These are phyloP conservation scores for Meiosimyza decipiens DNA, from an alignment of 2,888 invertebrate genomes.

Conservation along the genomic window DNA sequence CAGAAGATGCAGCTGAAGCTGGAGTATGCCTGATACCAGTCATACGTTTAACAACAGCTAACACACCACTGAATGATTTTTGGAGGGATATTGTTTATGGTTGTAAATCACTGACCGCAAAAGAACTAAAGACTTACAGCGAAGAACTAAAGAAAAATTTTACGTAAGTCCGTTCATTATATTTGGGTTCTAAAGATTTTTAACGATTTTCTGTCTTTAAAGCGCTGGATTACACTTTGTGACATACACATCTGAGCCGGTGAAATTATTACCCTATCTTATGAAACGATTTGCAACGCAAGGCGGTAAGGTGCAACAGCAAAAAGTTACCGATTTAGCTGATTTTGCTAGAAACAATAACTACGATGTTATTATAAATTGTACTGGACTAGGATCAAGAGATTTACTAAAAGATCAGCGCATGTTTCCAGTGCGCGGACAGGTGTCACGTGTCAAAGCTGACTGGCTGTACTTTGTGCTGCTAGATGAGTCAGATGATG, in stretches of 20 bases:
- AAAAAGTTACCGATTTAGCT: slow-evolving; percentile 70
- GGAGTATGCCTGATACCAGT: slow-evolving; percentile 69
- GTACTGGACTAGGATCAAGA: slow-evolving; percentile 76
- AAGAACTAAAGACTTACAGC: slow-evolving; percentile 62
- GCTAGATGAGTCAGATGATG: slow-evolving; percentile 72
- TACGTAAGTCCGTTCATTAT: slow-evolving; percentile 55
- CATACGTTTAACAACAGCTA: slow-evolving; percentile 62
- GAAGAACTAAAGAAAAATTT: slow-evolving; percentile 60
- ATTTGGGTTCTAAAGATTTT: background rate
- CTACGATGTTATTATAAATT: slow-evolving; percentile 82
- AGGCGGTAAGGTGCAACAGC: slow-evolving; percentile 71
- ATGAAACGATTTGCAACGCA: slow-evolving; percentile 71
- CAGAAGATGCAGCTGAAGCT: slow-evolving; percentile 68
- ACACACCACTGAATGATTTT: slow-evolving; percentile 53
- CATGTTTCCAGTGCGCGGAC: slow-evolving; percentile 79
- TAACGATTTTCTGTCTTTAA: slow-evolving; percentile 18
- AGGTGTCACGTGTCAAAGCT: slow-evolving; percentile 76
- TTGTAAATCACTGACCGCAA: slow-evolving; percentile 55
- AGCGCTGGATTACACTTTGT: slow-evolving; percentile 75
- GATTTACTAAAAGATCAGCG: slow-evolving; percentile 72
- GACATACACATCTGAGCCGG: slow-evolving; percentile 76
- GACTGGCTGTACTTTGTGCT: slow-evolving; percentile 74
- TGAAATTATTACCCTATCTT: slow-evolving; percentile 75
- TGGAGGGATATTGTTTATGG: slow-evolving; percentile 69
- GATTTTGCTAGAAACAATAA: slow-evolving; percentile 63